These are phyloP conservation scores for Balaeniceps rex DNA, from an alignment of 2,113 vertebrate species.

Conservation along the genomic window DNA sequence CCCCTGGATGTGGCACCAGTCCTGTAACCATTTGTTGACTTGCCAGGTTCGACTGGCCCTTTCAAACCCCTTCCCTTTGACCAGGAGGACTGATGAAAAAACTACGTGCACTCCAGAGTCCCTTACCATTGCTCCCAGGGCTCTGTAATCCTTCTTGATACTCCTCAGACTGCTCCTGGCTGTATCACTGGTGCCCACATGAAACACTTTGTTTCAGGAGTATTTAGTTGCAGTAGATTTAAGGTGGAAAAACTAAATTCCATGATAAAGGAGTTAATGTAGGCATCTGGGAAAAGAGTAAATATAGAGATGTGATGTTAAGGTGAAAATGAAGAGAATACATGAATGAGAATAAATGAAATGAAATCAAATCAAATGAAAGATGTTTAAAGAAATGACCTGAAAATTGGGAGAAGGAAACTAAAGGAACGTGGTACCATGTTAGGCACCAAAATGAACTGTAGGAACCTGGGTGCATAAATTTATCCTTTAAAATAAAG, in stretches of 20 bases:
- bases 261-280: neutral
- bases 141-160: neutral
- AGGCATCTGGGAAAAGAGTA: neutral
- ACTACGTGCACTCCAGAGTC: neutral
- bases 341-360: neutral
- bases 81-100: neutral
- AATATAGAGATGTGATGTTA: neutral
- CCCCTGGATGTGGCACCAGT: neutral
- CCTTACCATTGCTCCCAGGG: neutral
- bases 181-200: neutral
- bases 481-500: neutral
- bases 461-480: neutral
- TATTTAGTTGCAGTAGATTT: neutral
- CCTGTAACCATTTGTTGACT: neutral
- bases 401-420: neutral
- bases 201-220: neutral
- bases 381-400: neutral
- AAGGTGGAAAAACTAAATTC: slow-evolving; percentile 4
- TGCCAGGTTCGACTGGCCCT: neutral
- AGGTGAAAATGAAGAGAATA: neutral
- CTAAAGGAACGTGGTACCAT: neutral
- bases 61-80: neutral
- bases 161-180: neutral
- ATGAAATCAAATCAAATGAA: neutral
- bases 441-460: neutral